Conservation (phyloP, 1,140 invertebrate genomes). For the Magallana gigas region DNA sequence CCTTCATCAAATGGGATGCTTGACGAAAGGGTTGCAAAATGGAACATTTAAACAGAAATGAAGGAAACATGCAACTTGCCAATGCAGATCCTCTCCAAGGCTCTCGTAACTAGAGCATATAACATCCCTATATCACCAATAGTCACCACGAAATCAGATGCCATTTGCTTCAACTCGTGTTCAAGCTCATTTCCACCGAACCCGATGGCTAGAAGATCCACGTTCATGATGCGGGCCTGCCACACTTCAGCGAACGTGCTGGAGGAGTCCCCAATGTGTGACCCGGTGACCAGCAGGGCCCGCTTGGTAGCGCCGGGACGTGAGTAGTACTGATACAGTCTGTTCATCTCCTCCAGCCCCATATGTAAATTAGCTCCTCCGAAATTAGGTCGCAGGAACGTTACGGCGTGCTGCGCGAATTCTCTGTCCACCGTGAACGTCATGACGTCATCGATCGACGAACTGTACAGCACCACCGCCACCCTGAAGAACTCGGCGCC, state of each 20-base stretch:
- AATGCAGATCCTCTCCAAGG: slow-evolving; percentile 33
- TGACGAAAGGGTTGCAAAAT: too few species aligned
- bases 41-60: too few species aligned
- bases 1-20: too few species aligned
- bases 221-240: slow-evolving; percentile 6
- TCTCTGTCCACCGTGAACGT: slow-evolving; percentile 45
- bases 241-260: slow-evolving; percentile 34
- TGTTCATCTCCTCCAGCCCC: slow-evolving; percentile 39
- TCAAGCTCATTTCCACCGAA: slow-evolving; percentile 35
- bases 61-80: slow-evolving; percentile 8
- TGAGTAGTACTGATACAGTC: slow-evolving; percentile 42
- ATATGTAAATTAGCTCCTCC: background rate
- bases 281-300: slow-evolving; percentile 39
- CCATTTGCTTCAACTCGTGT: slow-evolving; percentile 34
- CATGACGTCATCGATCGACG: slow-evolving; percentile 49
- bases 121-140: slow-evolving; percentile 46
- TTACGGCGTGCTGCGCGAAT: slow-evolving; percentile 19
- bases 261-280: slow-evolving; percentile 11
- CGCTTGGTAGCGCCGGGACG: slow-evolving; percentile 36
- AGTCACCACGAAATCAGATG: slow-evolving; percentile 35
- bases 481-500: slow-evolving; percentile 26
- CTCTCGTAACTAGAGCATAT: slow-evolving; percentile 36
- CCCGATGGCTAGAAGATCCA: slow-evolving; percentile 40
- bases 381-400: slow-evolving; percentile 41
- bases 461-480: slow-evolving; percentile 47